Evolutionary conservation across 2,113 vertebrate species (phyloP).

Genomic region (Bathybates hornii): DNA sequence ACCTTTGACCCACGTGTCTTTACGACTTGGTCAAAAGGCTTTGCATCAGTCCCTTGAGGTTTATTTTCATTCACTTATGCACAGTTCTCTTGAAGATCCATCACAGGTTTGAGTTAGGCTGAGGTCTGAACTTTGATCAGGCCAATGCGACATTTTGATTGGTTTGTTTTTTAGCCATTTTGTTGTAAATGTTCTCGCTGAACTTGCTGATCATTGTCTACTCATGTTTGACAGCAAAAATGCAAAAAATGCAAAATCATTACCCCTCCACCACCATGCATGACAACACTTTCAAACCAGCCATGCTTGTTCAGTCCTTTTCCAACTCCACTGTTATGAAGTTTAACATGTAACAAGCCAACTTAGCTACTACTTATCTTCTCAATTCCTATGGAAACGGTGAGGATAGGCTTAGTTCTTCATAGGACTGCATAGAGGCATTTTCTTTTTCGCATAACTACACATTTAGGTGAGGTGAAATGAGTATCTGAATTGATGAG

Average conservation of each 20-base stretch:
- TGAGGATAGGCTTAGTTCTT: background rate
- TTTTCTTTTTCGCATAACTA: background rate
- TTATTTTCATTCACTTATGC: background rate
- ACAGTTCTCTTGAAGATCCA: background rate
- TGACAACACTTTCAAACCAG: background rate
- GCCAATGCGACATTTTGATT: background rate
- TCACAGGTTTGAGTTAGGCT: background rate
- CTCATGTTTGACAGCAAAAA: background rate
- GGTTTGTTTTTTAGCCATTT: background rate
- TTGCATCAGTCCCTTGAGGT: background rate
- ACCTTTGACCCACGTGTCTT: background rate
- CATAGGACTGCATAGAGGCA: background rate
- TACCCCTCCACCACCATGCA: background rate
- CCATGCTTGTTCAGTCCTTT: background rate
- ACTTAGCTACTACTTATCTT: background rate
- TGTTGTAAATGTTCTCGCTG: background rate
- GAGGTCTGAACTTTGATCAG: background rate
- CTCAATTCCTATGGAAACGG: background rate
- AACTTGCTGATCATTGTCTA: background rate
- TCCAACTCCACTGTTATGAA: background rate
- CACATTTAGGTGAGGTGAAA: background rate
- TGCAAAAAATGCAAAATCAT: background rate
- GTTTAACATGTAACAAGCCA: background rate
- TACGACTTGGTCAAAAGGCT: background rate
- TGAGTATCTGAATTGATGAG: background rate